Evolutionary conservation across 2,888 invertebrate species (phyloP), one percentile per base, ranked within the genome.

Genomic region (Caenorhabditis afra): DNA sequence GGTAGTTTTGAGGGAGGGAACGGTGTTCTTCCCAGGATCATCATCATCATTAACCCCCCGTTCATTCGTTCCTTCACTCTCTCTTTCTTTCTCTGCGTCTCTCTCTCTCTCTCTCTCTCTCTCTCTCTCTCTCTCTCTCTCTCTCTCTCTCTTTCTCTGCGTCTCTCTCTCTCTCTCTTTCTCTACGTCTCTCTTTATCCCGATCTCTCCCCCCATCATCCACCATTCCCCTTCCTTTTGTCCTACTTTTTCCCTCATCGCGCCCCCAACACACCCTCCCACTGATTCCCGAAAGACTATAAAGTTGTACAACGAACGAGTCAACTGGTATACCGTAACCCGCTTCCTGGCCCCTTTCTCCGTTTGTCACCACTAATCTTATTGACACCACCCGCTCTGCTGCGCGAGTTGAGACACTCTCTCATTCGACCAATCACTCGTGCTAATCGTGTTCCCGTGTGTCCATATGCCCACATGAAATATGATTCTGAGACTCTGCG

Each of bases 381-480:
- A 68, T 64, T 66, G 71, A 57, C 62, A 78, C 71, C 62, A n/a
- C n/a, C n/a, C n/a, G n/a, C n/a, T n/a, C n/a, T n/a, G n/a, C n/a
- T n/a, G n/a, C n/a, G n/a, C n/a, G n/a, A n/a, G n/a, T n/a, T n/a
- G n/a, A n/a, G n/a, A n/a, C n/a, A n/a, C n/a, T n/a, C n/a, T n/a
- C n/a, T n/a, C 78, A 7, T 47, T 37, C 52, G 59, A 53, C 35
- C 61, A 61, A 68, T 58, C 66, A 66, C 61, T 52, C 35, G 49
- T 57, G 23, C 58, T 74, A 66, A 74, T 66, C 65, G 64, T 55
- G 53, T 59, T 61, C 29, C 7, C 29, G 52, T n/a, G n/a, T n/a
- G n/a, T 53, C 66, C 66, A 61, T 74, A 65, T 66, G 74, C 47
- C 65, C 52, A 53, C 47, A 52, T 59, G 66, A 74, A 61, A 65